phyloP scores from a whole-genome alignment of 2,113 vertebrate genomes.

The Perognathus longimembris region DNA sequence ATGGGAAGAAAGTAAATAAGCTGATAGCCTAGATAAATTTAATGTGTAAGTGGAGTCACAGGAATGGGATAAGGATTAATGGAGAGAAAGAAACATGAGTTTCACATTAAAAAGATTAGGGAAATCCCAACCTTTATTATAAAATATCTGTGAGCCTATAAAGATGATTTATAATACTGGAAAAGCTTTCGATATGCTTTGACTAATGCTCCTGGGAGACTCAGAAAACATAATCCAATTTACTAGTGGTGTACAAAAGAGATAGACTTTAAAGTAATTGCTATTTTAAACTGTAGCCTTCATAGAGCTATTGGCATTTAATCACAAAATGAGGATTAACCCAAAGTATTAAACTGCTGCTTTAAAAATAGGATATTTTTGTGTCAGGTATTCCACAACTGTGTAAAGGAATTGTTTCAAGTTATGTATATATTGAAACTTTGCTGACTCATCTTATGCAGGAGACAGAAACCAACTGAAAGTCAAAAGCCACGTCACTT shows the following conservation, averaged over 20 bases:
- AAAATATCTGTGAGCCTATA: conserved; percentile 57
- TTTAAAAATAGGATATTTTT: conserved; percentile 59
- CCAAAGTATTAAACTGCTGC: conserved; percentile 60
- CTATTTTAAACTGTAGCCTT: conserved; percentile 77
- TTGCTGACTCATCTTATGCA: not conserved
- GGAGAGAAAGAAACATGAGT: conserved; percentile 75
- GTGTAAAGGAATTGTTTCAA: conserved; percentile 50
- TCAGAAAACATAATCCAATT: conserved; percentile 80
- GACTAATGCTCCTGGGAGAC: conserved; percentile 68
- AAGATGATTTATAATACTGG: conserved; percentile 78
- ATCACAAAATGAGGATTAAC: conserved; percentile 75
- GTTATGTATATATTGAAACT: not conserved
- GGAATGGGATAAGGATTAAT: conserved; percentile 80
- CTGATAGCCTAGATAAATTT: conserved; percentile 80
- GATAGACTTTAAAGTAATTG: conserved; percentile 82
- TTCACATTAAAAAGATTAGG: conserved; percentile 72
- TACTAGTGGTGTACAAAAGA: conserved; percentile 75
- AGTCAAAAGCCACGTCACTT: conserved; percentile 18
- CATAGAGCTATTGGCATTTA: conserved; percentile 69
- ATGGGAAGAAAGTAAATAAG: conserved; percentile 70
- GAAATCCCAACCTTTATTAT: conserved; percentile 72
- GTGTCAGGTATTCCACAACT: not conserved
- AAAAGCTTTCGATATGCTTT: conserved; percentile 67
- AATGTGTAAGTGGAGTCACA: conserved; percentile 70
- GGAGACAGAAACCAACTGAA: not conserved